phyloP scores from a whole-genome alignment of 2,113 vertebrate species.

The Muscicapa adusta region DNA sequence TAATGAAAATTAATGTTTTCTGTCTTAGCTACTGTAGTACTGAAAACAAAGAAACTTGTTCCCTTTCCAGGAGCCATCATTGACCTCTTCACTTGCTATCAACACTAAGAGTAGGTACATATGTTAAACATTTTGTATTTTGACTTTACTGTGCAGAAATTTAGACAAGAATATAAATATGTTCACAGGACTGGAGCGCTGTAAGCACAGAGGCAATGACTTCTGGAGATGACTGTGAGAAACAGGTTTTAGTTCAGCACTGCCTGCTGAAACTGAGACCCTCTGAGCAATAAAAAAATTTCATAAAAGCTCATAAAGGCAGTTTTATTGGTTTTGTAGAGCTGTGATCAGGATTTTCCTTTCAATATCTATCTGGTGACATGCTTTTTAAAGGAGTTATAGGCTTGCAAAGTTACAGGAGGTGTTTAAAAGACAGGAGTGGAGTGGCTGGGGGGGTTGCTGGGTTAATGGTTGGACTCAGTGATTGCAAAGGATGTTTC shows the following conservation, averaged over 20 bases:
- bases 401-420: neutral
- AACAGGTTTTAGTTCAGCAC: neutral
- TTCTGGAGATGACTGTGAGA: neutral
- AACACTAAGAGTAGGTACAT: neutral
- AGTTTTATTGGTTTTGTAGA: conserved; percentile 20
- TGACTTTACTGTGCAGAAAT: neutral
- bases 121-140: neutral
- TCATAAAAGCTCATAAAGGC: conserved; percentile 3
- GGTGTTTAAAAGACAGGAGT: neutral
- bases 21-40: neutral
- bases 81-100: neutral
- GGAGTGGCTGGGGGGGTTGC: neutral
- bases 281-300: neutral
- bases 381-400: neutral
- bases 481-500: neutral
- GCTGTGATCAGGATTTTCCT: conserved; percentile 7
- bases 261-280: neutral
- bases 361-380: conserved; percentile 1
- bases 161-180: neutral
- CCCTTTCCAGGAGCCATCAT: neutral
- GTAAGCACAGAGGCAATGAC: neutral
- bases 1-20: conserved; percentile 32
- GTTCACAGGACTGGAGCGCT: neutral
- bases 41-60: neutral
- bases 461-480: neutral